A percentile compares a stretch with the other conserved stretches of the same genome.
Evolutionary conservation across 2,888 invertebrate species (phyloP).

Genomic region (Himalopsyche japonica): DNA sequence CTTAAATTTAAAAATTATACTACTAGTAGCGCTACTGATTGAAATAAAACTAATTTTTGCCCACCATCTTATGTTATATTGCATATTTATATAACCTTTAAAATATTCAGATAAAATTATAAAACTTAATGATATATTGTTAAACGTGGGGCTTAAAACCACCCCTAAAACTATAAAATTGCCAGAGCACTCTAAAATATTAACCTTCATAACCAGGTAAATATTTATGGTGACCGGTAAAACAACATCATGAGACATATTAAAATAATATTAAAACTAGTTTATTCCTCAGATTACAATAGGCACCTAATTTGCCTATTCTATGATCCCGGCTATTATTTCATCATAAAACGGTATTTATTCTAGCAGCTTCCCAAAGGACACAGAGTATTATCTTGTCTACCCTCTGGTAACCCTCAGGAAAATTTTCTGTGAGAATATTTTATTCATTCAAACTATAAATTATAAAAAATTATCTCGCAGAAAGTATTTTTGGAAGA

Average conservation of each 20-base stretch:
- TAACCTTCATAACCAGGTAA: conserved; percentile 28
- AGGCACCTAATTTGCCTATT: conserved; percentile 41
- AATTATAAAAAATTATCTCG: neutral
- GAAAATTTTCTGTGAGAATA: conserved; percentile 13
- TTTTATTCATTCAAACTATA: neutral
- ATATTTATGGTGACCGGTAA: conserved; percentile 40
- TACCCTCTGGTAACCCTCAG: neutral
- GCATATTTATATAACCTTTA: too few relatives aligned
- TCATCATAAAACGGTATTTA: conserved; percentile 40
- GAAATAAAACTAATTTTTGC: too few relatives aligned
- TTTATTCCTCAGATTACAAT: conserved; percentile 38
- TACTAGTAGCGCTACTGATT: too few relatives aligned
- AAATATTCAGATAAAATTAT: neutral
- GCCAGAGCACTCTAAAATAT: neutral
- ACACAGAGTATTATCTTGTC: neutral
- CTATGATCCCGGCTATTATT: conserved; percentile 38
- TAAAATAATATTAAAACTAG: conserved; percentile 41
- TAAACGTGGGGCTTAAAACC: neutral
- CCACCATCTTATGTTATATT: too few relatives aligned
- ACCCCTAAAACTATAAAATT: neutral
- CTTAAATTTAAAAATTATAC: too few relatives aligned
- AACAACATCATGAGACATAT: conserved; percentile 28
- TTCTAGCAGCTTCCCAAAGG: conserved; percentile 7
- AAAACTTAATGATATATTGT: neutral
- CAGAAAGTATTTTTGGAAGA: too few relatives aligned